These are phyloP conservation scores for Oegoconia quadripuncta DNA, from an alignment of 2,888 invertebrate species.

Conservation along the genomic window DNA sequence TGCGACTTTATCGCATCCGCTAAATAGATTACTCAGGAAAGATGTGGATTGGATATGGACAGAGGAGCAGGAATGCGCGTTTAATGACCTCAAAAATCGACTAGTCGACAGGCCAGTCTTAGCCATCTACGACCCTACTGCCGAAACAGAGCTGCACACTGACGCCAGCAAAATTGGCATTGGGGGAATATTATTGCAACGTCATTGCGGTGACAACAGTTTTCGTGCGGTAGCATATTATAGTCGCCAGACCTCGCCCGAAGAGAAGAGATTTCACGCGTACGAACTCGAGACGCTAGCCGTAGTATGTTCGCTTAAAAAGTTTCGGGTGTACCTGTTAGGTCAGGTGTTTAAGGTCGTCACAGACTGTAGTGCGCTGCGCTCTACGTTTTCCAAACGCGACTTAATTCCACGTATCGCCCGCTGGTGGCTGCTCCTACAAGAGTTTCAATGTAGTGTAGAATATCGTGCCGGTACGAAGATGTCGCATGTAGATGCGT, in stretches of 20 bases:
- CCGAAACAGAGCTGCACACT: slow-evolving; percentile 21
- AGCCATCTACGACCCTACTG: slow-evolving; percentile 26
- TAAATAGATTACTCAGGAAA: slow-evolving; percentile 18
- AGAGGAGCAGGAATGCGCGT: slow-evolving; percentile 13
- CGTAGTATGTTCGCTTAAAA: slow-evolving; percentile 12
- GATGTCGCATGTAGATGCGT: slow-evolving; percentile 19
- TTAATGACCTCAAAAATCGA: slow-evolving; percentile 11
- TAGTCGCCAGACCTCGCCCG: slow-evolving; percentile 22
- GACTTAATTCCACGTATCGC: too few relatives aligned
- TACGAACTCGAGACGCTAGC: slow-evolving; percentile 25
- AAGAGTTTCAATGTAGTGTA: slow-evolving; percentile 15
- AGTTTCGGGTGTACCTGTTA: slow-evolving; percentile 9
- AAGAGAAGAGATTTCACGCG: slow-evolving; percentile 22
- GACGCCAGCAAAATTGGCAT: slow-evolving; percentile 15
- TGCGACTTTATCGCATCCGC: slow-evolving; percentile 18
- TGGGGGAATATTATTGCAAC: slow-evolving; percentile 11
- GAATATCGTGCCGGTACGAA: slow-evolving; percentile 15
- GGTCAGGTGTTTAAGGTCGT: slow-evolving; percentile 6
- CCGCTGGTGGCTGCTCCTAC: slow-evolving; percentile 15
- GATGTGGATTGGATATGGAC: slow-evolving; percentile 17
- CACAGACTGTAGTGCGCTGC: slow-evolving; percentile 8
- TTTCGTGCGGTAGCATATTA: slow-evolving; percentile 18
- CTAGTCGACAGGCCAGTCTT: slow-evolving; percentile 24
- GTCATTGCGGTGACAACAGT: neutral
- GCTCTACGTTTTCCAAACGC: slow-evolving; percentile 10